A percentile compares a stretch with the other conserved stretches of the same genome.
Conservation (phyloP, 2,113 vertebrate genomes). For the Rattus rattus region DNA sequence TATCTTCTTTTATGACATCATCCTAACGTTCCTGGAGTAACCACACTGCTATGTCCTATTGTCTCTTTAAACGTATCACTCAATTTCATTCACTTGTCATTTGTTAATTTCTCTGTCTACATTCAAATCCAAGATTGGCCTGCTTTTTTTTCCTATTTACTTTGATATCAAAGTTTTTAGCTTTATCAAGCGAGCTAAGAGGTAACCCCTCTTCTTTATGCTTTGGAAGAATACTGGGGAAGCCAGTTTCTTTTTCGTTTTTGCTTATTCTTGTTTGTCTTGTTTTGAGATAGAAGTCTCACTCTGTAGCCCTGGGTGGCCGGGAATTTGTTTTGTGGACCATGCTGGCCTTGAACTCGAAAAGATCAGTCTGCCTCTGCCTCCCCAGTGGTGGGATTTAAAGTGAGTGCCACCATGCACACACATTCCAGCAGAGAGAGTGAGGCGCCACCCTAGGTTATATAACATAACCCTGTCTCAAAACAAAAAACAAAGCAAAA, state of each 20-base stretch:
- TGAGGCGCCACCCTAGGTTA: background rate
- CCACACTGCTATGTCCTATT: background rate
- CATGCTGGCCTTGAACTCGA: background rate
- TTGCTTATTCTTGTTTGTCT: background rate
- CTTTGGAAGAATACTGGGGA: background rate
- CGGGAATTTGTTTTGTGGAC: background rate
- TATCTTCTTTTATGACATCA: slow-evolving; percentile 3
- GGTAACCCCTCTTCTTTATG: background rate
- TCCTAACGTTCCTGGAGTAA: background rate
- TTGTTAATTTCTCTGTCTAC: slow-evolving; percentile 11
- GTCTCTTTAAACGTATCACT: background rate
- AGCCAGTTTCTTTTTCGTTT: background rate
- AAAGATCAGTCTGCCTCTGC: background rate
- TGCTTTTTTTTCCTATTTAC: slow-evolving; percentile 15
- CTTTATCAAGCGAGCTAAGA: background rate
- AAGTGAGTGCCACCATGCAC: background rate
- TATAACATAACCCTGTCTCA: background rate
- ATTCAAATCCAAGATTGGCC: background rate
- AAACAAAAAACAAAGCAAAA: background rate
- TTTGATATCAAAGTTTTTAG: background rate
- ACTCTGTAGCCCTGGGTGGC: background rate
- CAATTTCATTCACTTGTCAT: slow-evolving; percentile 9
- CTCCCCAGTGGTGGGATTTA: background rate
- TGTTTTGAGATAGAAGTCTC: background rate
- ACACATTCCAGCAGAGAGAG: background rate